Evolutionary conservation across 2,888 invertebrate genomes (phyloP).

Genomic region (Trachelus stipa): DNA sequence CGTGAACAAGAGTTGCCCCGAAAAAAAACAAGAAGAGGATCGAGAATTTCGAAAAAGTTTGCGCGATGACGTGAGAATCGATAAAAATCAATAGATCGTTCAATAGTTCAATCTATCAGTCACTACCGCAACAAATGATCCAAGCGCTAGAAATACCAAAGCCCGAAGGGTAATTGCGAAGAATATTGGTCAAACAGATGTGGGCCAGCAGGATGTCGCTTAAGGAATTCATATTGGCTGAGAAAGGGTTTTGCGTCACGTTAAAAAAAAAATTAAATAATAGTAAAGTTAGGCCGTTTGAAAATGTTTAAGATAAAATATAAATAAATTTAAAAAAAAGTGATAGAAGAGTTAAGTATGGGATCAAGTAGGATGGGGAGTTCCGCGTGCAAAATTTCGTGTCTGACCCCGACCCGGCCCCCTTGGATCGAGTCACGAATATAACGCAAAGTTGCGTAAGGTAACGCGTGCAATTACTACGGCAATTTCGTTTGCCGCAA

Average conservation of each 20-base stretch:
- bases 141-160: not conserved
- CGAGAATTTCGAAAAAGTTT: too few relatives aligned
- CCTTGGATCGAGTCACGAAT: not conserved
- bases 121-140: not conserved
- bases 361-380: not conserved
- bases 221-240: not conserved
- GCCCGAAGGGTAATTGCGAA: not conserved
- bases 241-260: not conserved
- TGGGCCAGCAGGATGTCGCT: conserved; percentile 6
- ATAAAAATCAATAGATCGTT: not conserved
- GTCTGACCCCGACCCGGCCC: not conserved
- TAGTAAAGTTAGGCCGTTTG: not conserved
- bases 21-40: too few relatives aligned
- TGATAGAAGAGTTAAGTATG: not conserved
- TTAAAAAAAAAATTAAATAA: not conserved
- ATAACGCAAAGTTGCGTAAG: not conserved
- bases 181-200: not conserved
- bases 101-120: not conserved
- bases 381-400: not conserved
- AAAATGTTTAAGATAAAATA: not conserved
- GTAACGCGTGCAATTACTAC: not conserved
- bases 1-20: too few relatives aligned
- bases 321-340: not conserved
- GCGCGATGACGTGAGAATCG: not conserved
- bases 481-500: not conserved